Evolutionary conservation across 2,113 vertebrate species (phyloP), one percentile per base, ranked within the genome.

Genomic region (Coracopsis vasa): DNA sequence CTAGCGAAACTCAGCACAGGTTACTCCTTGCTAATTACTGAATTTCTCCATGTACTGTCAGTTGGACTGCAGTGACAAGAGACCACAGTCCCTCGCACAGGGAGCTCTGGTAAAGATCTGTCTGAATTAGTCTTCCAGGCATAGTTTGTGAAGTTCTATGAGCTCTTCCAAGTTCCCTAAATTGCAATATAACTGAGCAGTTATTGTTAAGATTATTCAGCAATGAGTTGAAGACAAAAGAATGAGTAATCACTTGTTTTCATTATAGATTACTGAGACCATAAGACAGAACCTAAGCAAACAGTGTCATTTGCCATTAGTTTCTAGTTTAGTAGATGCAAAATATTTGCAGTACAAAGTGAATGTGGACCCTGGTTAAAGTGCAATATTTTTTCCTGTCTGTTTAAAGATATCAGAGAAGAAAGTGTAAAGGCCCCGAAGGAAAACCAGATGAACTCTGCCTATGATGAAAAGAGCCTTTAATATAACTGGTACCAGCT

Each of bases 401-500:
- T 81, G 11, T 50, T 92, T 66, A 84, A 96, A 95, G 70, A 20
- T 33, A 80, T n/a, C 86, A 89, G 64, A 86, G 77, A 66, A 17
- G 21, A 62, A 62, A 65, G 58, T 1, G 3, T 47, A 86, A 83
- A 89, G 81, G 31, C 35, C 58, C 41, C 90, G 71, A 83, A 93
- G 90, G 82, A 86, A 86, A 66, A 35, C 65, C 71, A 84, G 58
- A 61, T 92, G 48, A 86, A 82, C 41, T 83, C 75, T 39, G 53
- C 31, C 87, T 7, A 3, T 12, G 1, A 9, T 21, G 45, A 73
- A 86, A 88, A 86, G 11, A 93, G 41, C 83, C 81, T 84, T 66
- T 37, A 70, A 88, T 88, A 89, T 20, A 94, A 80, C 2, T 85
- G 81, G 88, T 91, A 77, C 80, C 91, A 95, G 82, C 84, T 87